Evolutionary conservation across 64 coral and sea anemone genomes (phyloP), one percentile per base, ranked within the genome.

Genomic region (Montipora foliosa): DNA sequence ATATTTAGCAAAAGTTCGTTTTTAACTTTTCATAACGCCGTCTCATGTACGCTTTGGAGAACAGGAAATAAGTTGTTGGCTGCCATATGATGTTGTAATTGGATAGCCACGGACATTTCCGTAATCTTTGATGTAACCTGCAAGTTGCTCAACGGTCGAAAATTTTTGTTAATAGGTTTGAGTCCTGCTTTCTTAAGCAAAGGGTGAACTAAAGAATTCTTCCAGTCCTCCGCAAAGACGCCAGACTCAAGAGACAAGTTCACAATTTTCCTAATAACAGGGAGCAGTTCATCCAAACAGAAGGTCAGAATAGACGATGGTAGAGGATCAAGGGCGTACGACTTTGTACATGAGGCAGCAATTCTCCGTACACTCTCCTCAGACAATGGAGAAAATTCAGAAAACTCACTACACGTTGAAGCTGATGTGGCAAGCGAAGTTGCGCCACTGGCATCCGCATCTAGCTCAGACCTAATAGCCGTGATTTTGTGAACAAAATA

Each of bases 91-190:
- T 67, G 64, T 67, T 87, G 68, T 69, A 87, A 73, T 87, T 87
- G 83, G 68, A 69, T 87, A 87, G 68, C 60, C 68, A 87, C 59
- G 44, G 83, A 67, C 83, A 53, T 87, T 73, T 87, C 83, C 83
- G 83, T 89, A 51, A 89, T 75, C 88, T 90, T 90, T 45, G 88
- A 90, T 79, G 37, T 51, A 66, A 90, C 76, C 25, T 90, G 88
- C 58, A 90, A 64, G 62, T 90, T 79, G 74, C 88, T 90, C 25
- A 75, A 46, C 58, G 79, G 78, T 20, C 78, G 89, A 82, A 82
- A 91, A 24, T 91, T 91, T 55, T 91, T 91, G 52, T 91, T 82
- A 82, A 91, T 91, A 61, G 69, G 60, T 81, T 91, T 79, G 64
- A 91, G 78, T 49, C n/a, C 69, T 68, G 76, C 45, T 82, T 91